phyloP scores from a whole-genome alignment of 2,888 invertebrate genomes.

The Sphinx pinastri region DNA sequence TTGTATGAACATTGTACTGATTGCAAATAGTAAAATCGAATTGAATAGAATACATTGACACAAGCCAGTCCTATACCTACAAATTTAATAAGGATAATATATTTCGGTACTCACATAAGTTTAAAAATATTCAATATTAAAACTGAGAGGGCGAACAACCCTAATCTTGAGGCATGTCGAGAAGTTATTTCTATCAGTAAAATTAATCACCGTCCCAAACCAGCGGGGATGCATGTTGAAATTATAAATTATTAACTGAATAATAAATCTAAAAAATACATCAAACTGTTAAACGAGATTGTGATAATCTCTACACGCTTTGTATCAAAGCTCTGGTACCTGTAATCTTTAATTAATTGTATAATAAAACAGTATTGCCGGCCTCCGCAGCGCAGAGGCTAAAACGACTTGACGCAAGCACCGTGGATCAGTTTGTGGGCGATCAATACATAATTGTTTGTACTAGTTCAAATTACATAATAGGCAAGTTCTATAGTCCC shows the following conservation, averaged over 20 bases:
- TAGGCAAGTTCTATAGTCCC: background rate
- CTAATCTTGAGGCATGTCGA: slow-evolving; percentile 24
- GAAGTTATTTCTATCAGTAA: slow-evolving; percentile 22
- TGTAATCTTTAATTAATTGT: slow-evolving; percentile 25
- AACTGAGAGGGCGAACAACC: slow-evolving; percentile 18
- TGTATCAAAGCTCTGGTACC: slow-evolving; percentile 17
- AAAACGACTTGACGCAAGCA: background rate
- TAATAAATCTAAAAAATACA: slow-evolving; percentile 20
- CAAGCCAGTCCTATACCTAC: background rate
- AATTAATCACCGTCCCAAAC: slow-evolving; percentile 25
- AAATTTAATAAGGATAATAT: slow-evolving; percentile 10
- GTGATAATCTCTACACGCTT: slow-evolving; percentile 22
- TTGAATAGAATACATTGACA: background rate
- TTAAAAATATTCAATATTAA: slow-evolving; percentile 10
- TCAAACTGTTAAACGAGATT: slow-evolving; percentile 21
- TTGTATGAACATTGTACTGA: slow-evolving; percentile 11
- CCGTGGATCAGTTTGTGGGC: slow-evolving; percentile 1
- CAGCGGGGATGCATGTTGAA: slow-evolving; percentile 25
- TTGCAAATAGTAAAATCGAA: background rate
- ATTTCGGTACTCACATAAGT: background rate
- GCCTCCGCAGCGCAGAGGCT: slow-evolving; percentile 6
- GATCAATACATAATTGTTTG: slow-evolving; percentile 12
- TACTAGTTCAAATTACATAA: slow-evolving; percentile 10
- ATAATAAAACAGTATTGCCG: slow-evolving; percentile 13
- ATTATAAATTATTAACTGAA: slow-evolving; percentile 25